Percentiles rank a stretch among this genome's conserved stretches.
Conservation (phyloP, 2,888 invertebrate genomes). For the Rhingia campestris region DNA sequence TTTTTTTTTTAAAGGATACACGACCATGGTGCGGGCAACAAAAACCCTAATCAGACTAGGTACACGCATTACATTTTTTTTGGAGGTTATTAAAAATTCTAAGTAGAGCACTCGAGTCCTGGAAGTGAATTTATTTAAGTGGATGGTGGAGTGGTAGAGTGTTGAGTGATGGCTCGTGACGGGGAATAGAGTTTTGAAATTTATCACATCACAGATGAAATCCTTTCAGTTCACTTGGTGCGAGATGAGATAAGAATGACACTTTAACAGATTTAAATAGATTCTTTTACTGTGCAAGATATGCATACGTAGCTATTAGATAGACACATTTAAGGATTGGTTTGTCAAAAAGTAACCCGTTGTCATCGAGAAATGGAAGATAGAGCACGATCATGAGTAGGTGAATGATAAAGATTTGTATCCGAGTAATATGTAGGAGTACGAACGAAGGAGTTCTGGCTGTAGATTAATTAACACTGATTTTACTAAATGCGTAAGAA, state of each 20-base stretch:
- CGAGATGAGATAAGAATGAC: slow-evolving; percentile 31
- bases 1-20: slow-evolving; percentile 34
- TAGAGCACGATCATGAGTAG: slow-evolving; percentile 36
- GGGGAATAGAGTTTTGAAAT: slow-evolving; percentile 51
- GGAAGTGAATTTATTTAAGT: slow-evolving; percentile 24
- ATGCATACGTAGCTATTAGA: background rate
- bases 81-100: slow-evolving; percentile 62
- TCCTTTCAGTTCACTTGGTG: slow-evolving; percentile 41
- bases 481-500: too few relatives aligned
- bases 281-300: background rate
- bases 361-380: slow-evolving; percentile 27
- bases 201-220: slow-evolving; percentile 42
- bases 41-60: slow-evolving; percentile 60
- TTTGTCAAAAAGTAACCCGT: slow-evolving; percentile 40
- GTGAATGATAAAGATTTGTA: background rate
- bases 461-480: too few relatives aligned
- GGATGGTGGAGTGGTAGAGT: slow-evolving; percentile 19
- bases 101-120: slow-evolving; percentile 63
- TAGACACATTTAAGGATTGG: slow-evolving; percentile 29
- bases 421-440: too few relatives aligned
- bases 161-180: slow-evolving; percentile 69
- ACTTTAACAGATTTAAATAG: slow-evolving; percentile 40
- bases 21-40: slow-evolving; percentile 52
- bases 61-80: slow-evolving; percentile 39
- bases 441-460: too few relatives aligned